Base-by-base conservation (phyloP, 2,113 vertebrate genomes). In the Paradoxurus hermaphroditus region DNA sequence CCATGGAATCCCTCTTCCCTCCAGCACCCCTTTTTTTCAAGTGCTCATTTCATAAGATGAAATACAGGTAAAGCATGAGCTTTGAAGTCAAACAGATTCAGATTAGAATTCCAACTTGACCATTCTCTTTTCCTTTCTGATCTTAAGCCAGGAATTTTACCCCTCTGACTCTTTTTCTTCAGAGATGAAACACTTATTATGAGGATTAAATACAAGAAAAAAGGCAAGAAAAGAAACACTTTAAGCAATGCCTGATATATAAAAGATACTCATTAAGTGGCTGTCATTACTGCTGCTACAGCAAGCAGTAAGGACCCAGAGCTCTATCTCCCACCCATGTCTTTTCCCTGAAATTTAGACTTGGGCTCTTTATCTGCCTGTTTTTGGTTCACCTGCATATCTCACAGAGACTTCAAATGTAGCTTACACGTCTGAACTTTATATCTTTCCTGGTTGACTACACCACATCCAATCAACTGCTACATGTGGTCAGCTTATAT, bases 171-270 rank as follows among this genome's bases (percentile, higher is more conserved):
- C 49, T 84, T 29, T 87, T 94, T 95, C 51, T 85, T 83, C 51
- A 87, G 41, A 87, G 59, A 51, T 83, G 5, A 70, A 87, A 83
- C 77, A 79, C 6, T 49, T 67, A 6, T 70, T 96, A 63, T 56
- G n/a, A 77, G 21, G 36, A 91, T 91, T 89, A 92, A 91, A 65
- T 73, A 29, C 13, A 86, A 65, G 73, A 59, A 59, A 56, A 59
- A 95, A 85, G n/a, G 29, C n/a, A 93, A 86, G 53, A 72, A 89
- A 67, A 90, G 39, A 91, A 91, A 63, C 34, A 65, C n/a, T 78
- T 70, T 72, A 73, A 89, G 53, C 41, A 85, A 82, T 70, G 15
- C 59, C 75, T 51, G 11, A 14, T n/a, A 72, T 4, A 62, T 49
- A 86, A 14, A 88, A 81, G 5, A 89, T 4, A 84, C 7, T 59